Evolutionary conservation across 2,797 vertebrate species (phyloP).

Genomic region (Premnoplex brunnescens): DNA sequence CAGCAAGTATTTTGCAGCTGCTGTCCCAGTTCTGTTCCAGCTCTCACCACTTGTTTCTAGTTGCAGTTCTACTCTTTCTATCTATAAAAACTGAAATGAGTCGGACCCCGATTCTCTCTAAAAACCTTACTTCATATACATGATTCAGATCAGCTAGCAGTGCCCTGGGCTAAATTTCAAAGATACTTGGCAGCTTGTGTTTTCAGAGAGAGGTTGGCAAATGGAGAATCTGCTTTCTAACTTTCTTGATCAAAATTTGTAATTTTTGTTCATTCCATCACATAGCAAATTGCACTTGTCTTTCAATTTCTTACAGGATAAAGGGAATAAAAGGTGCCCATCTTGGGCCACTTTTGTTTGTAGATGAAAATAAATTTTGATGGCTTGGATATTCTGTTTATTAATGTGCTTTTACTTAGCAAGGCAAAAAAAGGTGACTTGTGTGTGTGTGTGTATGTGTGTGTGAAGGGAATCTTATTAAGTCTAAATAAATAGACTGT

Average conservation of each 20-base stretch:
- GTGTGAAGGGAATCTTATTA: slow-evolving; percentile 41
- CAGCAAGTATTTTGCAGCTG: background rate
- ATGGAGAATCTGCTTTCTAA: background rate
- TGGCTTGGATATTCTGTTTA: background rate
- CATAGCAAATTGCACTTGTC: background rate
- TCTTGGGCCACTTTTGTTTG: background rate
- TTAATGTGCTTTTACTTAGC: slow-evolving; percentile 19
- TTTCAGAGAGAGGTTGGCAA: background rate
- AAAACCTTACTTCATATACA: background rate
- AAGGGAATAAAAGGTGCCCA: background rate
- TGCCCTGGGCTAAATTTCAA: background rate
- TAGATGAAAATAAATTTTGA: background rate
- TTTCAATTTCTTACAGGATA: background rate
- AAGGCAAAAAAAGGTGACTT: background rate
- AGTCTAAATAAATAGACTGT: slow-evolving; percentile 62
- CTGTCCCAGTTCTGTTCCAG: background rate
- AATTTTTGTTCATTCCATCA: background rate
- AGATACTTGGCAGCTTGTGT: background rate
- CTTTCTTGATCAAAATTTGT: background rate
- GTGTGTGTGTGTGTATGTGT: background rate
- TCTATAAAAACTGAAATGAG: background rate
- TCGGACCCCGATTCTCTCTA: background rate
- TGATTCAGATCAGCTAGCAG: background rate
- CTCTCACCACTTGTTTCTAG: background rate
- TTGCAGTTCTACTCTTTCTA: slow-evolving; percentile 3